A percentile compares a stretch with the other conserved stretches of the same genome.
These are phyloP conservation scores for Parazoanthus darwini DNA, from an alignment of 92 coral and sea anemone species.

Conservation along the genomic window DNA sequence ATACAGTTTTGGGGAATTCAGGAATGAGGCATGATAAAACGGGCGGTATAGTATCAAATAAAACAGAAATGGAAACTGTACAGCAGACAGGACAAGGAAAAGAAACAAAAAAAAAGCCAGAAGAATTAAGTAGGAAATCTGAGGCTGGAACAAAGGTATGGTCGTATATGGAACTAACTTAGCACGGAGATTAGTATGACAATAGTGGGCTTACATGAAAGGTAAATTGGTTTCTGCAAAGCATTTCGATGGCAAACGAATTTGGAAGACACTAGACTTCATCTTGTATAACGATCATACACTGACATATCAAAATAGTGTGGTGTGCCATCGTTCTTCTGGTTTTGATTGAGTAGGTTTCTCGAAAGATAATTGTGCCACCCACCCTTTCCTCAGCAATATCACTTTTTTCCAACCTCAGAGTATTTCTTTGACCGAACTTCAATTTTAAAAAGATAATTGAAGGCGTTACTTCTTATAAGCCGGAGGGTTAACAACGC, in stretches of 20 bases:
- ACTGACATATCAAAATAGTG: background rate
- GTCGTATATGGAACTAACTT: background rate
- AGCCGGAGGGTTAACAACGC: background rate
- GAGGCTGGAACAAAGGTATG: background rate
- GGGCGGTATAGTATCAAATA: too few relatives aligned
- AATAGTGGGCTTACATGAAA: too few relatives aligned
- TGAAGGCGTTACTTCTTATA: background rate
- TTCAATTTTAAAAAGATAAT: too few relatives aligned
- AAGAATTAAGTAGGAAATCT: background rate
- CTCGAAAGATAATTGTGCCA: background rate
- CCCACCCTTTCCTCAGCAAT: slow-evolving; percentile 9
- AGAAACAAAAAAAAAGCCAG: background rate
- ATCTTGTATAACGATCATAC: background rate
- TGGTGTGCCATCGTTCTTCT: background rate
- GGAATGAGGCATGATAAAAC: too few relatives aligned
- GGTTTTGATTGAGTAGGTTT: background rate
- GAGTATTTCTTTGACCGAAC: background rate
- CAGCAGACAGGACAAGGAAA: background rate
- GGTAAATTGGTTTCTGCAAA: background rate
- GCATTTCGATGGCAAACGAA: background rate
- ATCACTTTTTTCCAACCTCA: background rate
- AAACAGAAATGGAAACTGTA: too few relatives aligned
- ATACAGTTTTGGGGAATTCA: too few relatives aligned
- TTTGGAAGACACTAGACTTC: background rate
- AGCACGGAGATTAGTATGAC: background rate